Evolutionary conservation across 2,888 invertebrate genomes (phyloP).

Genomic region (Exephanes ischioxanthus): DNA sequence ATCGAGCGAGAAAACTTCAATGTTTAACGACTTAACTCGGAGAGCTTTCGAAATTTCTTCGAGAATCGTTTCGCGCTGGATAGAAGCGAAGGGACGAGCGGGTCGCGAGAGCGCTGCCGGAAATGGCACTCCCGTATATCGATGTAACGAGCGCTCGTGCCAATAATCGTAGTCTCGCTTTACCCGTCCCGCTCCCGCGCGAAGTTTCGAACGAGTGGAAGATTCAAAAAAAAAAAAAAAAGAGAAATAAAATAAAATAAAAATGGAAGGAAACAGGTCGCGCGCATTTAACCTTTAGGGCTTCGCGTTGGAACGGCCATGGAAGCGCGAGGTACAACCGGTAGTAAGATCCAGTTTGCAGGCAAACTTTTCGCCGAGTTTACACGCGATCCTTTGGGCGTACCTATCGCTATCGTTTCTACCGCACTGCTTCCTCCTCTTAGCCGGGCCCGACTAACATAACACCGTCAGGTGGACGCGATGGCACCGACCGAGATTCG

Average conservation of each 20-base stretch:
- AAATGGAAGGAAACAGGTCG: conserved; percentile 28
- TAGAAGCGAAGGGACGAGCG: conserved; percentile 27
- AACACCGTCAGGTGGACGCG: conserved; percentile 58
- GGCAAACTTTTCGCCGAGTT: conserved; percentile 51
- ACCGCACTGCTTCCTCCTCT: conserved; percentile 16
- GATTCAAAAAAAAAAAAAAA: background rate
- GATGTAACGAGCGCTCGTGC: conserved; percentile 40
- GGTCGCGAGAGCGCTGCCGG: conserved; percentile 18
- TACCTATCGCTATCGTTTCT: conserved; percentile 34
- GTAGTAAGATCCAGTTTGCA: conserved; percentile 45
- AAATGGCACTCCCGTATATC: conserved; percentile 36
- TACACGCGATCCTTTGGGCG: conserved; percentile 54
- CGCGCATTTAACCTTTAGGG: conserved; percentile 48
- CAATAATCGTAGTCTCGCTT: conserved; percentile 53
- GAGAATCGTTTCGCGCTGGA: conserved; percentile 16
- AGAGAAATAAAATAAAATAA: background rate
- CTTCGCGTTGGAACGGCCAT: conserved; percentile 18
- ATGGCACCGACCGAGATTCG: conserved; percentile 35
- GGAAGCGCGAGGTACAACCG: conserved; percentile 4
- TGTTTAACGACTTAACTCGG: background rate
- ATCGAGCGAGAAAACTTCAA: background rate
- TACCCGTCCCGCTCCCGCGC: conserved; percentile 30
- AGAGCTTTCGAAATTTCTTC: conserved; percentile 8
- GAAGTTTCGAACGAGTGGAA: conserved; percentile 17
- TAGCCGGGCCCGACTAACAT: conserved; percentile 17